Conservation (phyloP, 2,888 invertebrate genomes). For the Drosophila nr. perissopoda region DNA sequence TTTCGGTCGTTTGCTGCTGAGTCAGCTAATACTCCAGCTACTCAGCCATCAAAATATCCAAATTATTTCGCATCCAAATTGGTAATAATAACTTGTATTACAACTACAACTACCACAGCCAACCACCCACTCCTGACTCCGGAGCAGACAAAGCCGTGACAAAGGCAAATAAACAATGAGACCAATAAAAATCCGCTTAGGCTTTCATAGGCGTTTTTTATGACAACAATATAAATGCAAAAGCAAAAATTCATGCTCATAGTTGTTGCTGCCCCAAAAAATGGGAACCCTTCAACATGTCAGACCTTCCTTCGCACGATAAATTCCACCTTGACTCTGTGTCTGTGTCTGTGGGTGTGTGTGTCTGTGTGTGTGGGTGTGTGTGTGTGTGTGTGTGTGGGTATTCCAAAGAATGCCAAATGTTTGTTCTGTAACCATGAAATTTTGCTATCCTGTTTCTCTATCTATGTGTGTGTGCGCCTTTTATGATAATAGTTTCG, state of each 20-base stretch:
- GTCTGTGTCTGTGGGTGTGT: slow-evolving; percentile 1
- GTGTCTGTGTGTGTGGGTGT: slow-evolving; percentile 8
- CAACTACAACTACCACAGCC: slow-evolving; percentile 39
- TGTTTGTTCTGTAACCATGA: slow-evolving; percentile 74
- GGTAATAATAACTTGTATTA: slow-evolving; percentile 80
- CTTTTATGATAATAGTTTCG: slow-evolving; percentile 83
- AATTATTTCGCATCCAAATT: slow-evolving; percentile 76
- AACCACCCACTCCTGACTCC: neutral
- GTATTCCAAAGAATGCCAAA: slow-evolving; percentile 61
- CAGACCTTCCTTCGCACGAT: slow-evolving; percentile 67
- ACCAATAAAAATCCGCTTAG: slow-evolving; percentile 81
- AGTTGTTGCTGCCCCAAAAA: slow-evolving; percentile 33
- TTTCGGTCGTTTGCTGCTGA: slow-evolving; percentile 51
- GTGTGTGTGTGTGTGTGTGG: slow-evolving; percentile 18
- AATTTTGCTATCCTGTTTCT: slow-evolving; percentile 56
- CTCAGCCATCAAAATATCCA: slow-evolving; percentile 71
- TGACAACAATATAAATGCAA: slow-evolving; percentile 82
- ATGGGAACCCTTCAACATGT: slow-evolving; percentile 75
- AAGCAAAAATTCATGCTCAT: slow-evolving; percentile 51
- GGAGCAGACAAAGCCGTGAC: slow-evolving; percentile 67
- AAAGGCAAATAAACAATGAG: slow-evolving; percentile 79
- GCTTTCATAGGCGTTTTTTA: slow-evolving; percentile 83
- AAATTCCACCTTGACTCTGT: slow-evolving; percentile 74
- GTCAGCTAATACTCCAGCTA: slow-evolving; percentile 42
- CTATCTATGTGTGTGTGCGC: slow-evolving; percentile 37